phyloP scores from a whole-genome alignment of 2,888 invertebrate genomes.

The Anaspis maculata region DNA sequence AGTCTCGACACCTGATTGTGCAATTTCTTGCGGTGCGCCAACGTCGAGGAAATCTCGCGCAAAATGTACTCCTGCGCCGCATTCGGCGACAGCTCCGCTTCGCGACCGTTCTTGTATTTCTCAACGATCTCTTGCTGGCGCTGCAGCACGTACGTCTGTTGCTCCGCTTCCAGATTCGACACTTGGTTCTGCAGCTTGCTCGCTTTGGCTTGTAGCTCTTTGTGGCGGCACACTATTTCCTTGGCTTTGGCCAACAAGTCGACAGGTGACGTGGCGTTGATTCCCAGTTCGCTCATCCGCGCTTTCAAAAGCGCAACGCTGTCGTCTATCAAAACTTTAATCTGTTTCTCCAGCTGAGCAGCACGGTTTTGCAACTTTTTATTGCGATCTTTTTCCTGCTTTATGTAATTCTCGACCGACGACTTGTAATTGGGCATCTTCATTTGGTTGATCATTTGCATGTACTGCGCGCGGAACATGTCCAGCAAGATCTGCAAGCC shows the following conservation, averaged over 20 bases:
- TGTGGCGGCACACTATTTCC: slow-evolving; percentile 87
- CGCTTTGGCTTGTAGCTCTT: slow-evolving; percentile 84
- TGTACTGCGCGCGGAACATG: slow-evolving; percentile 76
- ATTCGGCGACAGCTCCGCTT: slow-evolving; percentile 54
- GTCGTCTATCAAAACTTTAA: slow-evolving; percentile 84
- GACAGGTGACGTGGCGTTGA: slow-evolving; percentile 77
- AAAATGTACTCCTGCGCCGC: slow-evolving; percentile 75
- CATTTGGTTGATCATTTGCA: slow-evolving; percentile 78
- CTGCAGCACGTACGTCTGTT: slow-evolving; percentile 61
- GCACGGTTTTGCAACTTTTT: slow-evolving; percentile 73
- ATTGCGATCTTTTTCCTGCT: slow-evolving; percentile 69
- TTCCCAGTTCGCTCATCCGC: slow-evolving; percentile 85
- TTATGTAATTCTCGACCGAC: slow-evolving; percentile 67
- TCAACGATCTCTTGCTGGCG: slow-evolving; percentile 70
- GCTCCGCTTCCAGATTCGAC: slow-evolving; percentile 65
- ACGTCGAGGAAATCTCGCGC: slow-evolving; percentile 77
- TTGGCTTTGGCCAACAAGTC: slow-evolving; percentile 80
- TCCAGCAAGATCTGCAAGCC: slow-evolving; percentile 81
- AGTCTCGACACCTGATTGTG: slow-evolving; percentile 72
- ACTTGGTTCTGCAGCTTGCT: slow-evolving; percentile 81
- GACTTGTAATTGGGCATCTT: slow-evolving; percentile 66
- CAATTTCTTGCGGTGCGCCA: slow-evolving; percentile 75
- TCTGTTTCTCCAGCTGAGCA: slow-evolving; percentile 88
- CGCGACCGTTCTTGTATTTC: slow-evolving; percentile 55
- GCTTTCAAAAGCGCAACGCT: slow-evolving; percentile 82